Base-by-base conservation (phyloP, 2,797 vertebrate species). In the Octomys mimax region DNA sequence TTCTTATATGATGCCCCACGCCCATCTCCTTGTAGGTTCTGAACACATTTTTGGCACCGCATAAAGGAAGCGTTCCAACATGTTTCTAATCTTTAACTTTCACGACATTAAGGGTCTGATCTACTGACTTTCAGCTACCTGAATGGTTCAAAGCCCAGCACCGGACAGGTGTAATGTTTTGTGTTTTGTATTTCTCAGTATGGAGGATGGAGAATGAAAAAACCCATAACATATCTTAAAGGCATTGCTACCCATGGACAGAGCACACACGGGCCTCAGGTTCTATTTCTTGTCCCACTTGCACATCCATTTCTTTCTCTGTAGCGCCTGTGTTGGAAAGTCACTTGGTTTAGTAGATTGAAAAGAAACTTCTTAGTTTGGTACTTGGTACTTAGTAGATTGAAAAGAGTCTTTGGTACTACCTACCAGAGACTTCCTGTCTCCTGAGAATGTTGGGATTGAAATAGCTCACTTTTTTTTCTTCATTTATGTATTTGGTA, bases 21-120 rank as follows among this genome's bases (percentile, higher is more conserved):
- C 99, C 99, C 99, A 96, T 97, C 98, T 98, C 98, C 97, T 97
- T 98, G 98, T 99, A 98, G 98, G 98, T 98, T 98, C 97, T 92
- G 98, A 98, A 98, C 98, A 99, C 97, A 98, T 99, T 99, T 99
- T 99, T 99, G 99, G 99, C 99, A 99, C 97, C 42, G 91, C 95
- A 57, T 97, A 93, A 81, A 96, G 98, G 99, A 99, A 99, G 96
- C 49, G 98, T 99, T 99, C 99, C 99, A 99, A 98, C 99, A 98
- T 98, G 98, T 99, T 99, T 99, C 98, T 98, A 98, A 99, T 99
- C 98, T 98, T 98, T 97, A 92, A 98, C 98, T 98, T 98, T 98
- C 97, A 96, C 52, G 88, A 99, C 85, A 97, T 98, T 99, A 98
- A 79, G 99, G 98, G 95, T 98, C 98, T 99, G 98, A 98, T 99